A percentile compares a stretch with the other conserved stretches of the same genome.
These are phyloP conservation scores for Gila orcuttii DNA, from an alignment of 2,113 vertebrate species.

Conservation along the genomic window DNA sequence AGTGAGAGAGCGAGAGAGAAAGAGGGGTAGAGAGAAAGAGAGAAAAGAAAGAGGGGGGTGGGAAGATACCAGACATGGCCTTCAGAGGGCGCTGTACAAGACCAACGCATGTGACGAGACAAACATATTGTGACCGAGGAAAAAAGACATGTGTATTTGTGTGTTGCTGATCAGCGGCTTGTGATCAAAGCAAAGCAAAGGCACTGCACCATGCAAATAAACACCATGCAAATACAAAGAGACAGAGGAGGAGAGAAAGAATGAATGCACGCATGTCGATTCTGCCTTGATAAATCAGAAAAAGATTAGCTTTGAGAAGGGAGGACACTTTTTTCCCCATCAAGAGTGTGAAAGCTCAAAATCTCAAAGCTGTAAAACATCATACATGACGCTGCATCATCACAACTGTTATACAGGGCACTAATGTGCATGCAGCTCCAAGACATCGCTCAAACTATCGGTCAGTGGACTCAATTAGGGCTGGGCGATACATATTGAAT, in stretches of 20 bases:
- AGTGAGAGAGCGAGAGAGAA: slow-evolving; percentile 22
- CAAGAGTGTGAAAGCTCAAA: slow-evolving; percentile 8
- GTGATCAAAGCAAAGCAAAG: slow-evolving; percentile 9
- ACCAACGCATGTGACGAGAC: slow-evolving; percentile 45
- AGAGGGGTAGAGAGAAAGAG: slow-evolving; percentile 31
- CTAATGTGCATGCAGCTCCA: slow-evolving; percentile 3
- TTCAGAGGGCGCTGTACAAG: slow-evolving; percentile 55
- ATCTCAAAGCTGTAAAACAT: slow-evolving; percentile 19
- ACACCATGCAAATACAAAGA: slow-evolving; percentile 73
- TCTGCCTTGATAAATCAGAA: slow-evolving; percentile 4
- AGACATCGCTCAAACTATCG: not conserved
- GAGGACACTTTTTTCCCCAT: not conserved
- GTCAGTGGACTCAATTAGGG: not conserved
- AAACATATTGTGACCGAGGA: slow-evolving; percentile 57
- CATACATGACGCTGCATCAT: not conserved
- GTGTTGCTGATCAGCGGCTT: not conserved
- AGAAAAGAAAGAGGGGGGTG: slow-evolving; percentile 30
- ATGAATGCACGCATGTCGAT: not conserved
- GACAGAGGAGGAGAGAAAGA: slow-evolving; percentile 30
- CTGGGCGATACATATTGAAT: slow-evolving; percentile 11
- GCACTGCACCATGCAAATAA: slow-evolving; percentile 60
- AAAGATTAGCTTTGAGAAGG: not conserved
- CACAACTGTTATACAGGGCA: not conserved
- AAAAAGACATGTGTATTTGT: slow-evolving; percentile 25
- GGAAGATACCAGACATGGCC: slow-evolving; percentile 60